These are phyloP conservation scores for Rhabditophanes sp. DNA, from an alignment of 2,888 invertebrate species.

Conservation along the genomic window DNA sequence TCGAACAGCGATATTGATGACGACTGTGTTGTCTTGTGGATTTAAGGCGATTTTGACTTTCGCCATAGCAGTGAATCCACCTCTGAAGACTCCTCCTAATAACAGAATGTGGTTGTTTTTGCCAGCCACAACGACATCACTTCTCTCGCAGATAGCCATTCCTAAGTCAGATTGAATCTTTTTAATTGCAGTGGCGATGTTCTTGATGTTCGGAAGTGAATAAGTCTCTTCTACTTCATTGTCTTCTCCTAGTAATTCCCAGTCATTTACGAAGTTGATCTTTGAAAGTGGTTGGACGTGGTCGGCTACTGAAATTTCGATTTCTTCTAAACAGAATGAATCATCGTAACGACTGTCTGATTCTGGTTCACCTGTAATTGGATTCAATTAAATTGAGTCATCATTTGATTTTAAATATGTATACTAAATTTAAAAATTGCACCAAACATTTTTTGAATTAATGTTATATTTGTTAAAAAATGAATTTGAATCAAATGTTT, in stretches of 20 bases:
- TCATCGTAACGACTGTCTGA: conserved; percentile 92
- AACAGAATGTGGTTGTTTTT: conserved; percentile 65
- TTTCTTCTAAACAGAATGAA: conserved; percentile 73
- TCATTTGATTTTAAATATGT: no score
- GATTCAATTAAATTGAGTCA: no score
- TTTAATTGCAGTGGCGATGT: no score
- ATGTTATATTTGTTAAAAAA: no score
- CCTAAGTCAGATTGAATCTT: conserved; percentile 68
- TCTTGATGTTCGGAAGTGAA: conserved; percentile 62
- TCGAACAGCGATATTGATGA: conserved; percentile 34
- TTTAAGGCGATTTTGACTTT: conserved; percentile 31
- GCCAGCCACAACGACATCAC: conserved; percentile 66
- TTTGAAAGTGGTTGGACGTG: conserved; percentile 59
- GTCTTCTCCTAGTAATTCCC: conserved; percentile 45
- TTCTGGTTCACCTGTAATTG: conserved; percentile 78
- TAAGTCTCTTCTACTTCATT: conserved; percentile 79
- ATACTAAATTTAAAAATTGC: no score
- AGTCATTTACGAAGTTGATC: conserved; percentile 62
- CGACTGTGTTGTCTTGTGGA: conserved; percentile 31
- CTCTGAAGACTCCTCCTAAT: conserved; percentile 72
- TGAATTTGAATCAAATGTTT: no score
- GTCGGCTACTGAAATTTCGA: conserved; percentile 68
- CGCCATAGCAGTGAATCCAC: conserved; percentile 51
- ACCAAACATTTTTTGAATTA: no score
- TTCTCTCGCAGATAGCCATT: conserved; percentile 66